Evolutionary conservation across 2,797 vertebrate species (phyloP), one percentile per base, ranked within the genome.

Genomic region (Ceryle rudis): DNA sequence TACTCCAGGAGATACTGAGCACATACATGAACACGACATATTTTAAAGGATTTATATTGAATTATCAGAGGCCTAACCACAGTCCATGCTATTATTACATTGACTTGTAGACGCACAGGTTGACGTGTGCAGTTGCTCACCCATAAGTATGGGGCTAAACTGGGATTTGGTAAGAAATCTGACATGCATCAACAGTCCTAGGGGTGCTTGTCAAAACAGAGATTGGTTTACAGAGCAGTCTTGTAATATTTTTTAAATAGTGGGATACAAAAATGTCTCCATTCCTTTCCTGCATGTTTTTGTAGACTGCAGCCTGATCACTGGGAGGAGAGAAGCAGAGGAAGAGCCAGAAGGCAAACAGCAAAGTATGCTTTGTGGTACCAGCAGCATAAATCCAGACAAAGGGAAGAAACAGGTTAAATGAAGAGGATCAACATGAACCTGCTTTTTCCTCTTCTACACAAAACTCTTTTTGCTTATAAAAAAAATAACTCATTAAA

Each of bases 1-100:
- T 97, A 93, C 51, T 90, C 46, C 49, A 87, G 75, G 54, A 85
- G 74, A 71, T 89, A 41, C 35, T 82, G 61, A 89, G 73, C 64
- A 84, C 65, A 83, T 91, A 91, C 51, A 64, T 72, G 73, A 61
- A 74, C 57, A 91, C 13, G 41, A 35, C 49, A 54, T 81, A 70
- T 82, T 81, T 79, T 69, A 64, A 91, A 88, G 35, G 77, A 91
- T 62, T 73, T 3, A 8, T 84, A 46, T 55, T 54, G 46, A 70
- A 70, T 73, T 85, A 60, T n/a, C 31, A 60, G 61, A 70, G 28
- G 9, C 28, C 55, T 77, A 57, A 37, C 26, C 60, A 33, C 35
- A 55, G 75, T 67, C 81, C 29, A 3, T 58, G 19, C 62, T 91
- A 5, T 82, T 91, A 77, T 47, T 93, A 47, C 64, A 58, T 0